phyloP scores from a whole-genome alignment of 2,113 vertebrate species.

The Butastur rufipennis region DNA sequence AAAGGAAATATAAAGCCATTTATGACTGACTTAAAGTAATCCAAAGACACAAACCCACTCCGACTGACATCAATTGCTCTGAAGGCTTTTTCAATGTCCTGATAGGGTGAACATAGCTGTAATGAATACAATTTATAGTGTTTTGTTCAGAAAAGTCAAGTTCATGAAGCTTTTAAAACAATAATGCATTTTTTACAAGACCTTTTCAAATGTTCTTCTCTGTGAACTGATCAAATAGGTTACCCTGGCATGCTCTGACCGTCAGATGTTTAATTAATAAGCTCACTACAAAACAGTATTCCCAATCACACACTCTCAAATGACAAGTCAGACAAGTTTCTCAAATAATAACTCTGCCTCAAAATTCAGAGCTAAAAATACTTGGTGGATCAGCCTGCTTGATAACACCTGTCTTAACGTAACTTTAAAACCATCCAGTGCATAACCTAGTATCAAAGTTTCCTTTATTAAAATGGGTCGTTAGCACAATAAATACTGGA shows the following conservation, averaged over 20 bases:
- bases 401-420: background rate
- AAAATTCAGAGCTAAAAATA: conserved; percentile 42
- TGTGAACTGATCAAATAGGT: conserved; percentile 66
- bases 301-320: background rate
- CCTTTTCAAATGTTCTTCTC: background rate
- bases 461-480: background rate
- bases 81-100: conserved; percentile 66
- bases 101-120: conserved; percentile 38
- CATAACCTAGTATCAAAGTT: background rate
- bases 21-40: conserved; percentile 75
- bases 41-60: conserved; percentile 70
- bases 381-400: background rate
- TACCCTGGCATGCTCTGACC: conserved; percentile 1
- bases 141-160: conserved; percentile 13
- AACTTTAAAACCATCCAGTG: background rate
- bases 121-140: conserved; percentile 24
- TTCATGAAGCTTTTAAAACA: background rate
- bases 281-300: conserved; percentile 1
- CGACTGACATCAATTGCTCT: conserved; percentile 69
- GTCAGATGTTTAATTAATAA: conserved; percentile 73
- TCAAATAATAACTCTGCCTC: conserved; percentile 9
- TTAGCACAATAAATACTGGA: background rate
- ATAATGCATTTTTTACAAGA: conserved; percentile 21
- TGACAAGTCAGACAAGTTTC: conserved; percentile 53
- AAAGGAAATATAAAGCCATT: conserved; percentile 76